phyloP scores from a whole-genome alignment of 2,113 vertebrate genomes.

The Tachuris rubrigastra region DNA sequence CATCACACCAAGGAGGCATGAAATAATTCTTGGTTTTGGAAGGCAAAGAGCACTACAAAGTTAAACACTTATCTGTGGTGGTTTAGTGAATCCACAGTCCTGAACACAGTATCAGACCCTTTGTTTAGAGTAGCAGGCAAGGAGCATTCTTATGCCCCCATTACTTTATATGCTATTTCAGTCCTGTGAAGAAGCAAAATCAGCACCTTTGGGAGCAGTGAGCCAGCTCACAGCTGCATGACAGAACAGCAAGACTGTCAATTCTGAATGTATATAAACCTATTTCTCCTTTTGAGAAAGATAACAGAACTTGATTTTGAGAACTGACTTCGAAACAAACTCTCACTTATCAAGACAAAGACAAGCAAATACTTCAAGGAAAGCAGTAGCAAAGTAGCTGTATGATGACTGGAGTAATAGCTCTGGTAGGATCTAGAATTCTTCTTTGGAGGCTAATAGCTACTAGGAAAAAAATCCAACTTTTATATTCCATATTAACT shows the following conservation, averaged over 20 bases:
- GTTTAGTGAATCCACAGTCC: neutral
- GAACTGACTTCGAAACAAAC: neutral
- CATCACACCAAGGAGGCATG: neutral
- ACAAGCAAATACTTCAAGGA: neutral
- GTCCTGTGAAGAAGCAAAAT: neutral
- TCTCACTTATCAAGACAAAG: neutral
- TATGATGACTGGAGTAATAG: neutral
- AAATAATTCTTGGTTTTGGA: neutral
- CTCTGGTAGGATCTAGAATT: neutral
- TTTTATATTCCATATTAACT: neutral
- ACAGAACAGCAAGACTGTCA: neutral
- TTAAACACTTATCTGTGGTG: neutral
- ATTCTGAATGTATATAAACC: rapidly evolving
- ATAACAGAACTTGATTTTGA: neutral
- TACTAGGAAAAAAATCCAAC: neutral
- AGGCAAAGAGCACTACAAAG: neutral
- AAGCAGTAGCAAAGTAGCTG: neutral
- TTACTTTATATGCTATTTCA: neutral
- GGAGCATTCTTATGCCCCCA: too few relatives aligned
- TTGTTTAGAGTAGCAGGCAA: neutral
- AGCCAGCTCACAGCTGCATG: neutral
- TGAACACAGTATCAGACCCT: neutral
- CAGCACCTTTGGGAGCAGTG: neutral
- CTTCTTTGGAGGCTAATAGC: neutral
- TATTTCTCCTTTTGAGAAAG: neutral